Percentiles rank a stretch among this genome's conserved stretches.
Conservation (phyloP, 2,113 vertebrate species). For the Sapayoa aenigma region DNA sequence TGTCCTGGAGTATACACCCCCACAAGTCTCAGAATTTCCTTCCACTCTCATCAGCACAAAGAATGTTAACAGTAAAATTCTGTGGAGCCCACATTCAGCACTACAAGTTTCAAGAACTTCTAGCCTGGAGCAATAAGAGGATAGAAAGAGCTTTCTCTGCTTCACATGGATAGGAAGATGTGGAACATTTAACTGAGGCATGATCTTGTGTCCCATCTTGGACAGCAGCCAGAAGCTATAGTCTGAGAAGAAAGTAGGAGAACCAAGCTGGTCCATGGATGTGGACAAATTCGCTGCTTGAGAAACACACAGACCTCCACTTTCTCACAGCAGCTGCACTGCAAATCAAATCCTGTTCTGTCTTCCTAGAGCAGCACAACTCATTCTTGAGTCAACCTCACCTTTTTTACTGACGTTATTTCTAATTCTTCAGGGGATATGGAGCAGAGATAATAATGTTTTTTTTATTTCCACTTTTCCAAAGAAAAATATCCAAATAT, state of each 20-base stretch:
- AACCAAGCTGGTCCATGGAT: not conserved
- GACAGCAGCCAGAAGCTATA: not conserved
- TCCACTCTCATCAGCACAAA: not conserved
- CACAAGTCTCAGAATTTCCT: not conserved
- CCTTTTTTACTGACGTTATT: not conserved
- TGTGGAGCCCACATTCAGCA: not conserved
- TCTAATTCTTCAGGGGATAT: not conserved
- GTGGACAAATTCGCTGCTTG: not conserved
- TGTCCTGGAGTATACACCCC: not conserved
- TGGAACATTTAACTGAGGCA: not conserved
- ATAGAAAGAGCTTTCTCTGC: not conserved
- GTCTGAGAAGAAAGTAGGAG: not conserved
- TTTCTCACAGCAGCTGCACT: not conserved
- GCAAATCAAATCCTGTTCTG: not conserved
- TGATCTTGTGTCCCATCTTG: not conserved
- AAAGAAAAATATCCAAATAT: not conserved
- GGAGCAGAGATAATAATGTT: not conserved
- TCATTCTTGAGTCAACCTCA: not conserved
- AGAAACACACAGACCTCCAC: accelerated
- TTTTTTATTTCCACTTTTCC: not conserved
- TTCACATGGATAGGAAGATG: not conserved
- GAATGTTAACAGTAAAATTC: not conserved
- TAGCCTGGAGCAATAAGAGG: not conserved
- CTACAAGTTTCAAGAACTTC: not conserved
- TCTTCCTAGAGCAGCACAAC: accelerated